A percentile compares a stretch with the other conserved stretches of the same genome.
These are phyloP conservation scores for Drosophila atroscutellata DNA, from an alignment of 2,888 invertebrate species.

Conservation along the genomic window DNA sequence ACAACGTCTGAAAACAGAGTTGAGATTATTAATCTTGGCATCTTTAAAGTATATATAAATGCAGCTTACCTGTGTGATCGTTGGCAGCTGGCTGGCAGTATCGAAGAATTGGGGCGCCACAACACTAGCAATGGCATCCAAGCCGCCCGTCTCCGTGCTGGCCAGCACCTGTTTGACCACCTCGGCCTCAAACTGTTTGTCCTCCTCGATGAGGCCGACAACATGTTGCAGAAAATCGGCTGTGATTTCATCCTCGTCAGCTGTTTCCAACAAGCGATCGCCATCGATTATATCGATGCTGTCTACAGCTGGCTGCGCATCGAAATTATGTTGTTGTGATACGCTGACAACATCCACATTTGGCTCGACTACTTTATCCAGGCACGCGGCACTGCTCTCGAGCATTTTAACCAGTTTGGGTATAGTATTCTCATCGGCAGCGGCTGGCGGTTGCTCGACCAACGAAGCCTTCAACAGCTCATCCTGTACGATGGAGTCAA, in stretches of 20 bases:
- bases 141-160: constrained; percentile 49
- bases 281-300: constrained; percentile 77
- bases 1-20: constrained; percentile 8
- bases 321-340: constrained; percentile 15
- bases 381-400: constrained; percentile 82
- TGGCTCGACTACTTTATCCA: constrained; percentile 48
- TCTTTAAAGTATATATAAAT: not conserved
- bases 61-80: constrained; percentile 15
- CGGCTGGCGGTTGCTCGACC: constrained; percentile 65
- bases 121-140: constrained; percentile 40
- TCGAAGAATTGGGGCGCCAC: constrained; percentile 42
- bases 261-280: constrained; percentile 85
- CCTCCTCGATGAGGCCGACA: constrained; percentile 89
- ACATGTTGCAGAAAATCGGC: constrained; percentile 91
- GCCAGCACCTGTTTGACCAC: constrained; percentile 88
- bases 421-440: constrained; percentile 80
- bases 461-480: constrained; percentile 75
- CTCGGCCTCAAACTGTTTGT: constrained; percentile 89
- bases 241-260: constrained; percentile 88
- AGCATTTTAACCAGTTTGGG: constrained; percentile 86
- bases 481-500: constrained; percentile 84
- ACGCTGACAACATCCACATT: constrained; percentile 17
- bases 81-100: constrained; percentile 21
- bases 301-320: constrained; percentile 34
- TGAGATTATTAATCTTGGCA: not conserved